Base-by-base conservation (phyloP, 2,888 invertebrate genomes). In the Silvanus unidentatus region DNA sequence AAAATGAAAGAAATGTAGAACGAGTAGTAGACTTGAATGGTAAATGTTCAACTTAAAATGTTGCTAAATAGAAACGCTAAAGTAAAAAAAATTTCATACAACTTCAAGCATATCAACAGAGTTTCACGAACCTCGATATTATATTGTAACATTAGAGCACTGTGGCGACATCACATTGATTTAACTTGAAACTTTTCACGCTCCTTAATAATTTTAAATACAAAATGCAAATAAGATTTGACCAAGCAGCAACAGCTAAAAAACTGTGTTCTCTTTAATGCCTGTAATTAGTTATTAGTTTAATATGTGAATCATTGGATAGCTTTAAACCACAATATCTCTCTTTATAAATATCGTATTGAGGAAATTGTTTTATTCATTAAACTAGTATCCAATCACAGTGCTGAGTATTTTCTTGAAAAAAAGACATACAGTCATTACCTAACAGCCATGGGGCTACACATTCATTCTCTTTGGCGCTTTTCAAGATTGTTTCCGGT, bases 371-470 rank as follows among this genome's bases (percentile, higher is more conserved):
- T 22, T 3, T 22, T 22, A 22, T 5, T 5, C 3, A 22, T 22
- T 22, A 22, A 22, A 22, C 22, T 22, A 22, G 8, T 22, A 22
- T 22, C 3, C 22, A 22, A 22, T 22, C 22, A 22, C 22, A 22
- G 3, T 22, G 22, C 22, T 5, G 22, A 22, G 22, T 3, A 22
- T 32, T 36, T 37, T 28, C 11, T 16, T 39, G 42, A 47, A 49
- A 55, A 61, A 60, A 58, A 55, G 59, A 65, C 65, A 67, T 66
- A 68, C 66, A 65, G 62, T 65, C 66, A 69, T 82, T 82, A 98
- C 98, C 98, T 76, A 99, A 84, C 70, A 99, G 84, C 98, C 99
- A 99, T 46, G 98, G 98, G 52, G 99, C 98, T 58, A 98, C 98
- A 58, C 92, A 87, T 71, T 95, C 91, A 73, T 92, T 92, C 64